Evolutionary conservation across 2,888 invertebrate species (phyloP), one percentile per base, ranked within the genome.

Genomic region (Heliconius erato): DNA sequence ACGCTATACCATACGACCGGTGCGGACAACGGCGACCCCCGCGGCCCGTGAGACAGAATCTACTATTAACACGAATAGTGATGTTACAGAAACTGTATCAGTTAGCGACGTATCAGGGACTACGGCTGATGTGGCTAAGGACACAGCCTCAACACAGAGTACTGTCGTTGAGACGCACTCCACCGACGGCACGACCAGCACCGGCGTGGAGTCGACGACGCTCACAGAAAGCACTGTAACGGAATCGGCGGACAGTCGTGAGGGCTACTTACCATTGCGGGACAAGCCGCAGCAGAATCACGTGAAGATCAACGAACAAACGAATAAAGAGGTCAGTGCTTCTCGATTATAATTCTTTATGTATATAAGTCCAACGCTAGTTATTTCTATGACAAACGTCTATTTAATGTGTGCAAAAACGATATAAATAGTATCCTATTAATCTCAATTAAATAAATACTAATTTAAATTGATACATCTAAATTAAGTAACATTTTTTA

Each of bases 261-360:
- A 96, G 88, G 96, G 96, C 79, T 96, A 95, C 87, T 90, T 96
- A 83, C 95, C 96, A 79, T 92, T 96, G 79, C 92, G 95, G 85
- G 96, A 96, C 89, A 96, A 95, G 86, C 95, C 95, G 77, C 94
- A 92, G 85, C 94, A 94, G 88, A 95, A 93, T 81, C 93, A 95
- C 90, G 96, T 96, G 88, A 96, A 96, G 91, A 96, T 96, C 91
- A 96, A 94, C 91, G 96, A 96, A 87, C 95, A 96, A 89, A 96
- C 95, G 83, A 96, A 96, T 89, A 96, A 96, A 94, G 96, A 96
- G 96, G 96, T 96, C 92, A 95, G 96, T 94, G 63, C n/a, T 76
- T 59, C 9, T 59, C 14, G 44, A 67, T 44, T 67, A 78, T 78
- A 44, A 49, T 11, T 67, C 5, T 7, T 63, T 28, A 26, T 28